Conservation (phyloP, 1,140 invertebrate genomes). For the Drosophila pallidifrons region DNA sequence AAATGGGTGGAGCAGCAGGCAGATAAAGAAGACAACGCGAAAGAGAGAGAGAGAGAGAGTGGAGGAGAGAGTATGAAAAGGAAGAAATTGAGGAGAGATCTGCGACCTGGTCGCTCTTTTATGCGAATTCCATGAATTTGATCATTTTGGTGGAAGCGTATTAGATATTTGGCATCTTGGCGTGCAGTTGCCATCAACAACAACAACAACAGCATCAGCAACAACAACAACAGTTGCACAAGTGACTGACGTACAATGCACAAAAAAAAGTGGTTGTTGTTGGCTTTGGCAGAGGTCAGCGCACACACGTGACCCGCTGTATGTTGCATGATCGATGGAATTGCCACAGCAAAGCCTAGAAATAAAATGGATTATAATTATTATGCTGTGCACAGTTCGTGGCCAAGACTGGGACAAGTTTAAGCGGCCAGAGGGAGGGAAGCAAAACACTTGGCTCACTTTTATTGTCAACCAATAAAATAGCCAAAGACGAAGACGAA, state of each 20-base stretch:
- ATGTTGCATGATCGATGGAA: constrained; percentile 75
- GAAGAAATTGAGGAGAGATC: background rate
- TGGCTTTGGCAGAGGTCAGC: constrained; percentile 66
- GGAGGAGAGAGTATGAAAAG: background rate
- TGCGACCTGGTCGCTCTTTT: constrained; percentile 58
- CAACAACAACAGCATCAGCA: constrained; percentile 28
- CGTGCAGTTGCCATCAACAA: constrained; percentile 47
- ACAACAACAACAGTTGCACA: constrained; percentile 35
- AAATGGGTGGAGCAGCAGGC: constrained; percentile 51
- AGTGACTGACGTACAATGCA: constrained; percentile 72
- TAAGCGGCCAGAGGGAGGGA: background rate
- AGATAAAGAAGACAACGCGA: constrained; percentile 4
- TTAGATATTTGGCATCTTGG: constrained; percentile 80
- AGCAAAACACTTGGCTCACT: constrained; percentile 56
- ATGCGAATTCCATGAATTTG: constrained; percentile 81
- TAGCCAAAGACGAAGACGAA: constrained; percentile 50
- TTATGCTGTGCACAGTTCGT: constrained; percentile 59
- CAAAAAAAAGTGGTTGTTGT: constrained; percentile 29
- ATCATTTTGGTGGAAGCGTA: constrained; percentile 78
- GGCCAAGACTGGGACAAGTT: background rate
- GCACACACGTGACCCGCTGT: constrained; percentile 72
- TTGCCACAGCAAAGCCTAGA: constrained; percentile 61
- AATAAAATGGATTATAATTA: constrained; percentile 83
- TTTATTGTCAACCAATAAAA: constrained; percentile 82
- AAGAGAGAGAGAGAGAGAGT: background rate